Evolutionary conservation across 1,140 invertebrate species (phyloP).

Genomic region (Drosophila arawakana): DNA sequence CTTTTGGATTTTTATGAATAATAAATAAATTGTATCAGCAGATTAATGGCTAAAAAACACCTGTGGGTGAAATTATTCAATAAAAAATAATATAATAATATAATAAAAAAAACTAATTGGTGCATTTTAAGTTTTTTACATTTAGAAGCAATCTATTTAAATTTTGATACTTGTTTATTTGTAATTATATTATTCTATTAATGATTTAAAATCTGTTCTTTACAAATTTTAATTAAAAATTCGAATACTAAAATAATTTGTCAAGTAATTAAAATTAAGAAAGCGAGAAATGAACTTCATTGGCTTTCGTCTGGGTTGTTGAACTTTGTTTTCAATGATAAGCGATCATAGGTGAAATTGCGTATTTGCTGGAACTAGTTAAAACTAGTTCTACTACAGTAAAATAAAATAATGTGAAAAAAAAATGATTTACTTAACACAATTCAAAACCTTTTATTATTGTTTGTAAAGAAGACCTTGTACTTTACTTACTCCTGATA

Average conservation of each 20-base stretch:
- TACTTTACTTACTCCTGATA: constrained; percentile 29
- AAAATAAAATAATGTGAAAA: background rate
- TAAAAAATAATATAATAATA: no score
- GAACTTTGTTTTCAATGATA: constrained; percentile 10
- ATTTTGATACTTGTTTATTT: no score
- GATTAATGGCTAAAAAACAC: no score
- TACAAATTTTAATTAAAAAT: background rate
- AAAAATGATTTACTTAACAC: background rate
- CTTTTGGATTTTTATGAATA: no score
- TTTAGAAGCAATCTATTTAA: no score
- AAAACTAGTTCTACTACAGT: background rate
- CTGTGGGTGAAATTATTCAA: no score
- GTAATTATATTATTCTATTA: background rate
- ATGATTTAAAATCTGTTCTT: background rate
- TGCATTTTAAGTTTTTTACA: no score
- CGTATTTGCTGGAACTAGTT: background rate
- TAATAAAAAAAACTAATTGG: no score
- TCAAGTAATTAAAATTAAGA: background rate
- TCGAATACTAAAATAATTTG: background rate
- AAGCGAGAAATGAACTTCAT: background rate
- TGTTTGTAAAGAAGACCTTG: background rate
- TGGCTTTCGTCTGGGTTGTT: constrained; percentile 6
- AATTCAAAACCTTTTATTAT: constrained; percentile 7
- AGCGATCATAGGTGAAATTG: background rate
- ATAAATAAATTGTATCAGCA: no score